Evolutionary conservation across 1,140 invertebrate genomes (phyloP).

Genomic region (Drosophila quadrilineata): DNA sequence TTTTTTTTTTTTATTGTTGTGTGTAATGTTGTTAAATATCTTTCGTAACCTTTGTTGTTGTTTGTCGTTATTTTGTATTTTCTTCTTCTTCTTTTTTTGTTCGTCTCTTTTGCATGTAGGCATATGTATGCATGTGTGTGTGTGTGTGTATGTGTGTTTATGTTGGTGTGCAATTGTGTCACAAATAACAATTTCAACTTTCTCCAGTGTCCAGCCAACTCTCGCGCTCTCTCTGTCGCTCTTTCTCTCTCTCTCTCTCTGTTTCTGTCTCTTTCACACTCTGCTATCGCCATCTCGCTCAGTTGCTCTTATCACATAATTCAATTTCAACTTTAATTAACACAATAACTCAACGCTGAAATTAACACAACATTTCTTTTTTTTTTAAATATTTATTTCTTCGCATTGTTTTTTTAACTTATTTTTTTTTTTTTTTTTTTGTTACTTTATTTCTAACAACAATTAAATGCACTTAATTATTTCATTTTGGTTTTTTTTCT

Average conservation of each 20-base stretch:
- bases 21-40: constrained; percentile 5
- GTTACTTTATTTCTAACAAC: too few relatives aligned
- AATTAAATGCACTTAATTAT: constrained; percentile 15
- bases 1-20: background rate
- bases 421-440: background rate
- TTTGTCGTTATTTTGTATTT: background rate
- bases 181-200: constrained; percentile 20
- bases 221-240: too few relatives aligned
- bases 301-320: constrained; percentile 23
- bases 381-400: too few relatives aligned
- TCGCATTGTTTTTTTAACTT: constrained; percentile 6
- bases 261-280: too few relatives aligned
- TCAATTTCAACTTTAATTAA: constrained; percentile 17
- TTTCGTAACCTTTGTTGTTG: too few relatives aligned
- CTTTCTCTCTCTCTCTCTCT: too few relatives aligned
- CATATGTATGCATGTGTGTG: background rate
- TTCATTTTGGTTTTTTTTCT: background rate
- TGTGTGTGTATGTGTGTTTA: background rate
- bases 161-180: constrained; percentile 6
- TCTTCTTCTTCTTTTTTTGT: too few relatives aligned
- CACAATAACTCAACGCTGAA: constrained; percentile 25
- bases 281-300: too few relatives aligned
- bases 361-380: constrained; percentile 35
- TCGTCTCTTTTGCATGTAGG: too few relatives aligned
- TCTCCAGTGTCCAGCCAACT: too few relatives aligned